Base-by-base conservation (phyloP, 1,140 invertebrate genomes). In the Spodoptera litura region DNA sequence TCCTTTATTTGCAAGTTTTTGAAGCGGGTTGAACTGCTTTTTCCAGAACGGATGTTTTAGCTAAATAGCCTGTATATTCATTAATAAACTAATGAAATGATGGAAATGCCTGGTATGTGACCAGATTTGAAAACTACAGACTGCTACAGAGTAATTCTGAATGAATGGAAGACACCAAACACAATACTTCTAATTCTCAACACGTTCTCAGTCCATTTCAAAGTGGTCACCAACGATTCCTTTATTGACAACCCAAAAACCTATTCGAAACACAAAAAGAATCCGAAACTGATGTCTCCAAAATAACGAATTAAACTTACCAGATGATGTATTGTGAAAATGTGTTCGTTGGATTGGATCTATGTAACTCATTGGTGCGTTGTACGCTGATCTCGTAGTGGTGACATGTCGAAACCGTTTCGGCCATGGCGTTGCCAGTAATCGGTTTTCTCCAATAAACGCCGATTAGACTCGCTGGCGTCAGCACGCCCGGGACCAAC, bases 371-470 rank as follows among this genome's bases (percentile, higher is more conserved):
- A 15, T 13, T 59, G 25, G 15, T 9, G 55, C 38, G 56, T 61
- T 74, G 72, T 51, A 66, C 72, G 77, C 72, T 59, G 75, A 44
- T 79, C 59, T 78, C 78, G 80, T 72, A 84, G 78, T 88, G 90
- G 89, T 92, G 91, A 94, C 91, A 94, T 92, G 92, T 94, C 89
- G 91, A 93, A 94, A 94, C 90, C 86, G 88, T 86, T 88, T 88
- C 86, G 89, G 86, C 88, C 85, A 87, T 84, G 88, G 87, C 79
- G 80, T 74, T 79, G 86, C 77, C 86, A 86, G 92, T 92, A 94
- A 94, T 94, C 93, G 93, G 93, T 94, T 94, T 93, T 94, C 93
- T 94, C 93, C 91, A 93, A 94, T 93, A 93, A 93, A 93, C 89
- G 91, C 44, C 93, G 93, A 94, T 94, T 94, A 94, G 93, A 93